A percentile compares a stretch with the other conserved stretches of the same genome.
Conservation (phyloP, 2,113 vertebrate species). For the Salvelinus fontinalis region DNA sequence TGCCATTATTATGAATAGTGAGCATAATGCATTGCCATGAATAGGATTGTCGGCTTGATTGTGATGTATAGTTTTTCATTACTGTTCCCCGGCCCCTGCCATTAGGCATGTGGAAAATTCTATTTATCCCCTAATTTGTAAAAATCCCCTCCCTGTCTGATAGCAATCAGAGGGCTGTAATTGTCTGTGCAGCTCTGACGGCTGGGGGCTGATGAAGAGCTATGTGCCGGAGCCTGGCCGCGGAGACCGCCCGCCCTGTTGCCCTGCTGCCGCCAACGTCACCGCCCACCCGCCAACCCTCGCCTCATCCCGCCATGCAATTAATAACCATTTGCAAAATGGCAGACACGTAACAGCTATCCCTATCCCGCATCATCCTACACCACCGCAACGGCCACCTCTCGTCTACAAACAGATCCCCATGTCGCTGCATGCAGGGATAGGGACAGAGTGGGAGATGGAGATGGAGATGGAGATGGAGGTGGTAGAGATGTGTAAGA, state of each 20-base stretch:
- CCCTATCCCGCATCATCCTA: constrained; percentile 1
- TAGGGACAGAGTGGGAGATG: not conserved
- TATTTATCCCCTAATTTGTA: constrained; percentile 99
- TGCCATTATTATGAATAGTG: constrained; percentile 92
- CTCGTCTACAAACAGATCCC: not conserved
- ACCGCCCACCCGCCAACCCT: constrained; percentile 1
- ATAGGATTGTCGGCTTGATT: constrained; percentile 98
- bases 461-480: constrained; percentile 21
- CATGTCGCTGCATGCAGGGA: not conserved
- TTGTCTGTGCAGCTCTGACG: constrained; percentile 91
- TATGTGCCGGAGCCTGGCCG: constrained; percentile 82
- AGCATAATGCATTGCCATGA: constrained; percentile 94
- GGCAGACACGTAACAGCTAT: constrained; percentile 84
- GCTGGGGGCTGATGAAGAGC: constrained; percentile 96
- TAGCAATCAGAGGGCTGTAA: constrained; percentile 98
- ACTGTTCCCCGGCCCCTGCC: constrained; percentile 92
- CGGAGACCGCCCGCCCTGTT: constrained; percentile 72
- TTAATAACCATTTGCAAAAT: constrained; percentile 96
- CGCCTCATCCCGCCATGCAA: constrained; percentile 80
- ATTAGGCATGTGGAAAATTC: constrained; percentile 96
- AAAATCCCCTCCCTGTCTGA: constrained; percentile 93
- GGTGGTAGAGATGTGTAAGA: not conserved
- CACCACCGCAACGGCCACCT: not conserved
- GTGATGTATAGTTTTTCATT: constrained; percentile 99
- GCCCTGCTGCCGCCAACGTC: constrained; percentile 46